A percentile compares a stretch with the other conserved stretches of the same genome.
Evolutionary conservation across 2,113 vertebrate species (phyloP).

Genomic region (Patagioenas fasciata): DNA sequence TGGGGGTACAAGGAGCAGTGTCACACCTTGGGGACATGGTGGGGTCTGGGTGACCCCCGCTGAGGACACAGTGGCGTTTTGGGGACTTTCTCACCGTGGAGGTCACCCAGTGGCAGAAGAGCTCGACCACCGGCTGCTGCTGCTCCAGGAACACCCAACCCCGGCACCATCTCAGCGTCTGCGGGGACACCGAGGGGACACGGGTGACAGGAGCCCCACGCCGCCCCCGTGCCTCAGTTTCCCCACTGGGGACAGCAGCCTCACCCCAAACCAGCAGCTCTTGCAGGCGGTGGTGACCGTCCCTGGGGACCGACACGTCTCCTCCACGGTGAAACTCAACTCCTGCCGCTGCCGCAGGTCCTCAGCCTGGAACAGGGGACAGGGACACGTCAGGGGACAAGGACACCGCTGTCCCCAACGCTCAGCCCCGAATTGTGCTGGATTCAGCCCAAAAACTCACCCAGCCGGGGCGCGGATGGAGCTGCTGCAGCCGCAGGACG

Average conservation of each 20-base stretch:
- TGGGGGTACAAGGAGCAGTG: rapidly evolving
- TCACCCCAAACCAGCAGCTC: neutral
- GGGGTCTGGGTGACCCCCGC: neutral
- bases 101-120: neutral
- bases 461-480: neutral
- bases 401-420: rapidly evolving
- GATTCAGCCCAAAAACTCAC: neutral
- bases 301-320: neutral
- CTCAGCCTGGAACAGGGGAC: neutral
- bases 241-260: neutral
- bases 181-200: neutral
- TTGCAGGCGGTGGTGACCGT: rapidly evolving
- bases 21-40: rapidly evolving
- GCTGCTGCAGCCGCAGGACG: neutral
- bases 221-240: neutral
- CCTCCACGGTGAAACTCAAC: neutral
- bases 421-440: too few species aligned
- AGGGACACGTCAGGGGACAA: neutral
- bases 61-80: rapidly evolving
- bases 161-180: neutral
- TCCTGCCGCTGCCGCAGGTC: neutral
- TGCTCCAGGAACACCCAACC: neutral
- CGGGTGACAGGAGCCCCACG: rapidly evolving
- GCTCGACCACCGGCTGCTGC: slow-evolving; percentile 2
- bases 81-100: rapidly evolving